Percentiles rank a stretch among this genome's conserved stretches.
phyloP scores from a whole-genome alignment of 2,113 vertebrate species.

The Anthoscopus minutus region DNA sequence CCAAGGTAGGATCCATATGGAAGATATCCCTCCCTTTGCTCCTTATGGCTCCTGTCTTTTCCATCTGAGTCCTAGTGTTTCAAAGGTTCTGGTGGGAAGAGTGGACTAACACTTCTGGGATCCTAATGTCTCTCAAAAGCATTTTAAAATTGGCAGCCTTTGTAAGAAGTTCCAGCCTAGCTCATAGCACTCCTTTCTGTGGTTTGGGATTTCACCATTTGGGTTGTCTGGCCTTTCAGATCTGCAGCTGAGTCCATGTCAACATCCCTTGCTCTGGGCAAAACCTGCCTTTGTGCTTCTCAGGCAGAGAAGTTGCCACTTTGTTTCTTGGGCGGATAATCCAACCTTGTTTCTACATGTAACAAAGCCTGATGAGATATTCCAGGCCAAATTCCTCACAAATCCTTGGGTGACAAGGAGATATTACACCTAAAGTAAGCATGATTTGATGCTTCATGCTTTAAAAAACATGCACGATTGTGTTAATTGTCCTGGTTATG shows the following conservation, averaged over 20 bases:
- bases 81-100: background rate
- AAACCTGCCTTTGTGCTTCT: background rate
- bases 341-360: background rate
- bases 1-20: background rate
- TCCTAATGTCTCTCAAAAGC: background rate
- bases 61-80: background rate
- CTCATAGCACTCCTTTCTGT: background rate
- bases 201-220: background rate
- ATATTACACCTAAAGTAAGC: background rate
- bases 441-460: background rate
- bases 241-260: background rate
- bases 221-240: background rate
- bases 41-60: background rate
- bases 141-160: background rate
- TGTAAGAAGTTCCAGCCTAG: background rate
- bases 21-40: background rate
- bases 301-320: background rate
- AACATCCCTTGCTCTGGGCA: accelerated
- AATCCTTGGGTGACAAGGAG: background rate
- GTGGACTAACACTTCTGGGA: background rate
- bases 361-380: background rate
- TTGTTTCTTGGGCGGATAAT: background rate
- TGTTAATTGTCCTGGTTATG: constrained; percentile 41
- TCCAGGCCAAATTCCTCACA: background rate
- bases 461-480: background rate